These are phyloP conservation scores for Athalia cordata DNA, from an alignment of 2,888 invertebrate species.

Conservation along the genomic window DNA sequence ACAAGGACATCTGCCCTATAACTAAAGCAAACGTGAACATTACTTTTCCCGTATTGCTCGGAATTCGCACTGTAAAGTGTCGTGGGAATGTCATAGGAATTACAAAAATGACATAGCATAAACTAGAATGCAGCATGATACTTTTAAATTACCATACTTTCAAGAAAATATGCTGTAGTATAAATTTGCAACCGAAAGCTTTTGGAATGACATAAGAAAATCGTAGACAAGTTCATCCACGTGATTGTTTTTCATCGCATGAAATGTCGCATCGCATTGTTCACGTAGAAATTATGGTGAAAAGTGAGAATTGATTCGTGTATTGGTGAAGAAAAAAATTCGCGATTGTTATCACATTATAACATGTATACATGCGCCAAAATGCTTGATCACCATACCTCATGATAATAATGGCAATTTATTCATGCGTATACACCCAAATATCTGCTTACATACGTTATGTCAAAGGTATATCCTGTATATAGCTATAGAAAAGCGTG, in stretches of 20 bases:
- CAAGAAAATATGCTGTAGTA: neutral
- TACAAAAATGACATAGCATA: too few species aligned
- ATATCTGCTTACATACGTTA: neutral
- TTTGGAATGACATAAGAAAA: conserved; percentile 16
- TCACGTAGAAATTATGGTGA: neutral
- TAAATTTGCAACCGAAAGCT: conserved; percentile 4
- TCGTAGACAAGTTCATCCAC: conserved; percentile 10
- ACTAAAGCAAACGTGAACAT: conserved; percentile 23
- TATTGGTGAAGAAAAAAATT: neutral
- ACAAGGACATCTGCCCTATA: conserved; percentile 20
- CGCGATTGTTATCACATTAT: neutral
- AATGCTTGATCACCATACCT: neutral
- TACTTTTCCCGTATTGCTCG: neutral
- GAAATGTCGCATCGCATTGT: neutral
- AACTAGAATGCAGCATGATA: too few species aligned
- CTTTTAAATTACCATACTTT: neutral
- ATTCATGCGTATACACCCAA: neutral
- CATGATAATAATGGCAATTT: conserved; percentile 34
- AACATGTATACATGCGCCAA: neutral
- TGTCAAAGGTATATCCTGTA: neutral
- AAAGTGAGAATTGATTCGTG: too few species aligned
- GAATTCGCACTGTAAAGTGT: neutral
- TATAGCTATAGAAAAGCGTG: neutral
- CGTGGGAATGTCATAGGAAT: conserved; percentile 16
- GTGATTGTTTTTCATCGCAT: conserved; percentile 26